Percentiles rank a stretch among this genome's conserved stretches.
Evolutionary conservation across 2,797 vertebrate species (phyloP).

Genomic region (Coregonus suidteri): DNA sequence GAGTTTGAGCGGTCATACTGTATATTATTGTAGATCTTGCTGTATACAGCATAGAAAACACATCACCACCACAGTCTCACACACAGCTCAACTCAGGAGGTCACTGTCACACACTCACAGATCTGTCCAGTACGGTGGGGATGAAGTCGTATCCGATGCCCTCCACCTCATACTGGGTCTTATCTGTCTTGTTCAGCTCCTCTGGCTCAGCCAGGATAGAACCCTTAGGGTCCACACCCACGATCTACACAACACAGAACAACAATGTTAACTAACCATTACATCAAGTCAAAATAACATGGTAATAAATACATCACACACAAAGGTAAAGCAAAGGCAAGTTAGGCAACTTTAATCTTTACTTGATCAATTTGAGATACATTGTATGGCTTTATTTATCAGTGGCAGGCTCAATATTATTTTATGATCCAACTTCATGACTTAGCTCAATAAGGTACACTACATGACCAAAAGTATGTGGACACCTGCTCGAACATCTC

Average conservation of each 20-base stretch:
- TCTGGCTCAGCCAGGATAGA: slow-evolving; percentile 91
- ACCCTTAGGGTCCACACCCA: slow-evolving; percentile 92
- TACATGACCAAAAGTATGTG: too few species aligned
- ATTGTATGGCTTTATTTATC: too few species aligned
- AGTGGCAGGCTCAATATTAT: too few species aligned
- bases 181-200: slow-evolving; percentile 86
- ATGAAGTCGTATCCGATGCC: slow-evolving; percentile 97
- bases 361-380: background rate
- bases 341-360: too few species aligned
- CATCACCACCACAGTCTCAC: too few species aligned
- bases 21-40: too few species aligned
- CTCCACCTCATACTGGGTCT: slow-evolving; percentile 91
- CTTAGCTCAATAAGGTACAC: too few species aligned
- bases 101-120: slow-evolving; percentile 73
- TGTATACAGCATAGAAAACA: too few species aligned
- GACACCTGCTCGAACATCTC: too few species aligned
- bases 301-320: background rate
- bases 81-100: too few species aligned
- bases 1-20: too few species aligned
- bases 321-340: background rate
- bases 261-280: background rate
- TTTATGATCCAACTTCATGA: too few species aligned
- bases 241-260: slow-evolving; percentile 75
- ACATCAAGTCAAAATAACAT: background rate
- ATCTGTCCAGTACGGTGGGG: slow-evolving; percentile 92